Base-by-base conservation (phyloP, 2,113 vertebrate genomes). In the Phoxinus phoxinus region DNA sequence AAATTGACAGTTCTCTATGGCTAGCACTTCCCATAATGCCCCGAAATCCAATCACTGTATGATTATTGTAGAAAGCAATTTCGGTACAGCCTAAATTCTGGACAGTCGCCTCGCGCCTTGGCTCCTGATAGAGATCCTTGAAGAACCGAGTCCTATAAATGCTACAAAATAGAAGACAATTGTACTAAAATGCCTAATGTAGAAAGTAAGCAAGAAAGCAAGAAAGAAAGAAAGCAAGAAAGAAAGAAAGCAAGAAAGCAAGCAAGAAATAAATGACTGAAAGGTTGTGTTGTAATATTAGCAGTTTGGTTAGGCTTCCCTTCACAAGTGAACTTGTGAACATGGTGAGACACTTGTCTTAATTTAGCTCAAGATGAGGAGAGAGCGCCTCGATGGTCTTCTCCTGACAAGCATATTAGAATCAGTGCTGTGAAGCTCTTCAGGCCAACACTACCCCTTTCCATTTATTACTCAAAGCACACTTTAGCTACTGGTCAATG, bases 31-130 rank as follows among this genome's bases (percentile, higher is more conserved):
- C 13, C n/a, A 44, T 63, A 85, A 80, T 30, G 6, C 23, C 48
- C 48, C 23, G 6, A 79, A 85, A 85, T 71, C 76, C 65, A 85
- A 75, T 85, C 84, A 80, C 17, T 53, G 63, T 15, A 58, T 71
- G 48, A 44, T 78, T 85, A 78, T 56, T 63, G 78, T 80, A 80
- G 78, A 80, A 44, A 19, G 58, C 78, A 80, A 63, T 80, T 80
- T 44, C 8, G 6, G 53, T n/a, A 37, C 32, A 2, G 12, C 32
- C 30, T 59, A 78, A 78, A 78, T 37, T 78, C 53, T 59, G 53
- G 32, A 13, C 73, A 30, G 25, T 51, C 25, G 32, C 46, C 25
- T 30, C 0, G 2, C 2, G 30, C 27, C 30, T 19, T 77, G 74
- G 9, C 51, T 58, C 21, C 51, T 12, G 30, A 77, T 6, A n/a